Evolutionary conservation across 1,140 invertebrate genomes (phyloP), one percentile per base, ranked within the genome.

Genomic region (Vollenhovia emeryi): DNA sequence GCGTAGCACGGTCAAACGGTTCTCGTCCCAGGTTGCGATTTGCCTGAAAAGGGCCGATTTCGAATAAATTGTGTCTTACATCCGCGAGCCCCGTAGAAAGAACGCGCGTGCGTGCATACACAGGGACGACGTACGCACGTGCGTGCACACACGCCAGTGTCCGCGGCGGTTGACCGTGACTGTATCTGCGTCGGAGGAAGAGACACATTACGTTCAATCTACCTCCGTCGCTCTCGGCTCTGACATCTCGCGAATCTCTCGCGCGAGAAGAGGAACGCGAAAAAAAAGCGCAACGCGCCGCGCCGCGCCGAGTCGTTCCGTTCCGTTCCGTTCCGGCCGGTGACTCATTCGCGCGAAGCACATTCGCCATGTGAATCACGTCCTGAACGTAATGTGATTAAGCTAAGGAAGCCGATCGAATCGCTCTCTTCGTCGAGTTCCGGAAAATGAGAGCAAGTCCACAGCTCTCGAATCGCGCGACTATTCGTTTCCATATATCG

Each of bases 151-250:
- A 30, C 57, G 43, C 30, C 18, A 2, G 45, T n/a, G 24, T 11
- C 11, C 40, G 18, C 1, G 3, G 21, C 33, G 43, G 60, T 91
- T 93, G 92, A 93, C 92, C 92, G 92, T 93, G 93, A 93, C 92
- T 94, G 91, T 93, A 93, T 93, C 87, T 93, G 90, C 92, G 91
- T 94, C 92, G 92, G 93, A 94, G 93, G 93, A 94, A 94, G 93
- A 94, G 91, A 68, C 93, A 91, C 89, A 94, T 94, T 94, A 94
- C 88, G 90, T 86, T 93, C 92, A 94, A 94, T 94, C 93, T 94
- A 92, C 87, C 91, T 90, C 87, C 85, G 87, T 71, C 40, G 71
- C 76, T 85, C 90, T 83, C 89, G 85, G 85, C 85, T 89, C 89
- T 88, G 84, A 78, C 79, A 85, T 85, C 85, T 84, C 79, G 66